phyloP scores from a whole-genome alignment of 2,797 vertebrate genomes.

The Erpetoichthys calabaricus region DNA sequence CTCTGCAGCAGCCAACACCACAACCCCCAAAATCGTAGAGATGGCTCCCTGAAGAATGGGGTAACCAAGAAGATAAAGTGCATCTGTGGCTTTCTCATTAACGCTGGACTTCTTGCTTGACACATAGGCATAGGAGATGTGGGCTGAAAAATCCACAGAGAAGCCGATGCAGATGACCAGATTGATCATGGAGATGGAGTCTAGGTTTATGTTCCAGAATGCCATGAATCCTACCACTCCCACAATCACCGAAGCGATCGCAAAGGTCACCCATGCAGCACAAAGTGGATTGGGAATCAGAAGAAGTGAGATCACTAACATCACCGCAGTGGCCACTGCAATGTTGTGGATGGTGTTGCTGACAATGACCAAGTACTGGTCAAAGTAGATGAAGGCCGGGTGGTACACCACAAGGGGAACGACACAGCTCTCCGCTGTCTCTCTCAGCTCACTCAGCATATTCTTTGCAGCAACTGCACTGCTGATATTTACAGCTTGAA shows the following conservation, averaged over 20 bases:
- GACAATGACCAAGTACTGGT: constrained; percentile 59
- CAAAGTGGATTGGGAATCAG: constrained; percentile 63
- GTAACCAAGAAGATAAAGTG: constrained; percentile 54
- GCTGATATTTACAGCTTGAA: constrained; percentile 45
- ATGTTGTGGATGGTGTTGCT: constrained; percentile 58
- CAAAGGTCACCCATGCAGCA: constrained; percentile 47
- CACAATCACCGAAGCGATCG: constrained; percentile 45
- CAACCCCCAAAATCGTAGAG: constrained; percentile 64
- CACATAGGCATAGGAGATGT: constrained; percentile 46
- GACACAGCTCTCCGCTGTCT: constrained; percentile 31
- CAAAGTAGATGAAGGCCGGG: constrained; percentile 64
- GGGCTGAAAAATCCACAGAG: constrained; percentile 51
- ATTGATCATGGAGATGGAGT: constrained; percentile 51
- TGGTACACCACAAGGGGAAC: constrained; percentile 58
- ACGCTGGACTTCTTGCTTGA: constrained; percentile 31
- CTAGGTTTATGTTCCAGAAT: constrained; percentile 45
- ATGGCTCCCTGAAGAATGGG: constrained; percentile 62
- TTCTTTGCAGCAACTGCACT: constrained; percentile 33
- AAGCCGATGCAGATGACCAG: constrained; percentile 52
- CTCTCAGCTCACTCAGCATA: constrained; percentile 45
- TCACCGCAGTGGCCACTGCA: constrained; percentile 40
- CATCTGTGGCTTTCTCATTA: constrained; percentile 44
- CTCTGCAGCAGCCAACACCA: constrained; percentile 46
- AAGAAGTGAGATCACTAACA: constrained; percentile 55
- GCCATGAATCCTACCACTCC: constrained; percentile 68